Evolutionary conservation across 2,797 vertebrate species (phyloP), one percentile per base, ranked within the genome.

Genomic region (Clamator glandarius): DNA sequence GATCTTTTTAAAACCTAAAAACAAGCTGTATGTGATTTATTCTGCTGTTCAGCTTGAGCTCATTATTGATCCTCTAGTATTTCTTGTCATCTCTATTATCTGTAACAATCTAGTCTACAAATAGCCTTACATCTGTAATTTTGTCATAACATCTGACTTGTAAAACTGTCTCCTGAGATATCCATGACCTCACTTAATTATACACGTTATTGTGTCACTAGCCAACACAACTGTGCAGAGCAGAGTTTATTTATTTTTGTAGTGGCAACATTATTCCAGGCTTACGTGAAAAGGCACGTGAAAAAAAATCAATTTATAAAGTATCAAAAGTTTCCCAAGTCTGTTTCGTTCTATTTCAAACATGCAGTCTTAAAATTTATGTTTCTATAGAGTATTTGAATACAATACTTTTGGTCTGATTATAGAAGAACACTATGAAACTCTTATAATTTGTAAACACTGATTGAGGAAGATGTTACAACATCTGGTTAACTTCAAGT

Each of bases 71-170:
- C 91, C 28, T 73, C 42, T 58, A 52, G 35, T 78, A 55, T 75
- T 93, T 94, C 59, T 75, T 94, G 84, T 87, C 69, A 39, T 88
- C 66, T 85, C 84, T 73, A 28, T 89, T 91, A 75, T 58, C 36
- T 62, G 8, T 79, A 93, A 89, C 72, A 46, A 57, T 74, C 29
- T 69, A 51, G 48, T 19, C 3, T 83, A 86, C 35, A 88, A 86
- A 73, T 42, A 86, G 24, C 69, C 44, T 84, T 62, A 66, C 35
- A 55, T 66, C 28, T 44, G 57, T 90, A 72, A 73, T 68, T 90
- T 76, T 85, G 52, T 77, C 48, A 35, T 80, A 92, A 77, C 42
- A 64, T 67, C 68, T 85, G 84, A 72, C 80, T 84, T 90, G 46
- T 68, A 54, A 61, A 92, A 75, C 54, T 63, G 29, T 87, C 75